phyloP scores from a whole-genome alignment of 2,797 vertebrate species.

The Dendrocincla fuliginosa region DNA sequence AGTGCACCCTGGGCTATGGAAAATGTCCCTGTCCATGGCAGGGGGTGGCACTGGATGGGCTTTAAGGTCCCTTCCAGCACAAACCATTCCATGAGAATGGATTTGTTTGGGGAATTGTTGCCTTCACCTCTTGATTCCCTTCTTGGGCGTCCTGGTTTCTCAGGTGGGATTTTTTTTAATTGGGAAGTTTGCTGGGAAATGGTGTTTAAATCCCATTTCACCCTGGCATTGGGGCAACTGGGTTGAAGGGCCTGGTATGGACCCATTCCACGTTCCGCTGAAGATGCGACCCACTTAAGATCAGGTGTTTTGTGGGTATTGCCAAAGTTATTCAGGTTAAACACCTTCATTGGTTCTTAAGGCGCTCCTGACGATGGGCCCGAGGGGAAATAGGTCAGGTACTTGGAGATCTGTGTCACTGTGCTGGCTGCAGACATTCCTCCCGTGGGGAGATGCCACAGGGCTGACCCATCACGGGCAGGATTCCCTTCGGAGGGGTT shows the following conservation, averaged over 20 bases:
- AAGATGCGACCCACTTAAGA: not conserved
- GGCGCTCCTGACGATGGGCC: not conserved
- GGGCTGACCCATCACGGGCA: not conserved
- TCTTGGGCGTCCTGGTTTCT: not conserved
- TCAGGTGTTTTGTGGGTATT: not conserved
- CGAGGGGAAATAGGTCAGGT: slow-evolving; percentile 24
- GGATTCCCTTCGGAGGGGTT: not conserved
- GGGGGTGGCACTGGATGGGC: not conserved
- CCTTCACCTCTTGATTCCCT: not conserved
- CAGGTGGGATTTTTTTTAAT: not conserved
- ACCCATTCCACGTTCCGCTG: not conserved
- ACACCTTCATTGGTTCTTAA: not conserved
- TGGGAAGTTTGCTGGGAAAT: rapidly evolving
- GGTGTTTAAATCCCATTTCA: not conserved
- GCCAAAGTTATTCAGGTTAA: slow-evolving; percentile 37
- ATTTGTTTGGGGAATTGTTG: not conserved
- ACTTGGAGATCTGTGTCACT: slow-evolving; percentile 22
- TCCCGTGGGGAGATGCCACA: not conserved
- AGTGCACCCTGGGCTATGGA: not conserved
- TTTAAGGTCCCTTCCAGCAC: not conserved
- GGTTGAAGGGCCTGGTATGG: not conserved
- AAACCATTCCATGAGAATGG: not conserved
- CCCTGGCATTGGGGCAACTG: not conserved
- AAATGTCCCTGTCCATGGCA: not conserved
- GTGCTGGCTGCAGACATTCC: slow-evolving; percentile 29